Evolutionary conservation across 2,113 vertebrate genomes (phyloP).

Genomic region (Lethenteron reissneri): DNA sequence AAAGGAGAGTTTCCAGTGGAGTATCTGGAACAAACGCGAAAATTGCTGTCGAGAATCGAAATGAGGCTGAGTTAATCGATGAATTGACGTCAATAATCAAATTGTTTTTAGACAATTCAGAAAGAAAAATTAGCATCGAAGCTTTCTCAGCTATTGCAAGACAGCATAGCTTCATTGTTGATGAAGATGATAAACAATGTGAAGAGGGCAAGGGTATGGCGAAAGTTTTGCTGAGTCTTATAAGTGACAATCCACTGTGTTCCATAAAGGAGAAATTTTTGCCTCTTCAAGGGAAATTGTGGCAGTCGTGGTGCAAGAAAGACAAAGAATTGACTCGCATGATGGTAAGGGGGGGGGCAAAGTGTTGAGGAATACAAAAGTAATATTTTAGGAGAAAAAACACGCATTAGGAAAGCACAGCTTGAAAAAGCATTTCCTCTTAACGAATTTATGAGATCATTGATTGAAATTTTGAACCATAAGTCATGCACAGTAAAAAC

Average conservation of each 20-base stretch:
- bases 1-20: too few species aligned
- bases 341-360: neutral
- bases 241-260: slow-evolving; percentile 12
- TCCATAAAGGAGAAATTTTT: slow-evolving; percentile 11
- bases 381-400: neutral
- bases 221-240: slow-evolving; percentile 12
- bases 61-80: slow-evolving; percentile 17
- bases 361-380: neutral
- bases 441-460: too few species aligned
- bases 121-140: slow-evolving; percentile 17
- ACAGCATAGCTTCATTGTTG: slow-evolving; percentile 16
- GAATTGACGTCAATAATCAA: slow-evolving; percentile 15
- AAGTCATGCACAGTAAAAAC: neutral
- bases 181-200: slow-evolving; percentile 13
- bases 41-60: neutral
- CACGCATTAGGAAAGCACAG: neutral
- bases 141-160: slow-evolving; percentile 15
- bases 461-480: too few species aligned
- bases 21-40: too few species aligned
- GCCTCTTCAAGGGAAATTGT: slow-evolving; percentile 12
- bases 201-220: slow-evolving; percentile 14
- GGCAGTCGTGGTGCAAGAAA: slow-evolving; percentile 16
- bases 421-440: too few species aligned
- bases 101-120: slow-evolving; percentile 10
- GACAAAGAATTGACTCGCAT: slow-evolving; percentile 12